These are phyloP conservation scores for Spodoptera littoralis DNA, from an alignment of 2,888 invertebrate genomes.

Conservation along the genomic window DNA sequence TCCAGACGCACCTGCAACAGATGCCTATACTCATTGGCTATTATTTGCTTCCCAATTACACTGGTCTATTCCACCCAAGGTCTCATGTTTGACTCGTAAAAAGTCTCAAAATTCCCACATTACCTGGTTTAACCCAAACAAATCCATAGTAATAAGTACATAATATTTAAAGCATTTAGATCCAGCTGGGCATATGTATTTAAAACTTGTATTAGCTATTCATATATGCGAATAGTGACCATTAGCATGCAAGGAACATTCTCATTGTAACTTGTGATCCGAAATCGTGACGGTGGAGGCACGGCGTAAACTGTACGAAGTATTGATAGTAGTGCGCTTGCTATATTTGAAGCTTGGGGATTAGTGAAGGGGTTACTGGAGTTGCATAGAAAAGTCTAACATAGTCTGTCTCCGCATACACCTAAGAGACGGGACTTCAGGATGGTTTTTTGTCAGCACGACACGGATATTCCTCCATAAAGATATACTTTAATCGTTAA, in stretches of 20 bases:
- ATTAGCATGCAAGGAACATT: conserved; percentile 81
- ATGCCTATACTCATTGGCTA: too few species aligned
- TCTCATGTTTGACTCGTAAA: too few species aligned
- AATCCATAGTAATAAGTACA: conserved; percentile 50
- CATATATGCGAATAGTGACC: conserved; percentile 77
- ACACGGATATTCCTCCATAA: too few species aligned
- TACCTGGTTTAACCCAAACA: conserved; percentile 54
- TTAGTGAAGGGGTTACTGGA: background rate
- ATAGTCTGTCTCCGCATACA: too few species aligned
- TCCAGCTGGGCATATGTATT: conserved; percentile 64
- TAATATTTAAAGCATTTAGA: conserved; percentile 55
- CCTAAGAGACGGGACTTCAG: too few species aligned
- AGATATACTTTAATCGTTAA: too few species aligned
- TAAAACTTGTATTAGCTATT: conserved; percentile 72
- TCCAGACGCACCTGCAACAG: too few species aligned
- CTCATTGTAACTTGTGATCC: conserved; percentile 81
- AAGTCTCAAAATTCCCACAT: conserved; percentile 44
- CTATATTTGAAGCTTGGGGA: background rate
- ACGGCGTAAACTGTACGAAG: conserved; percentile 59
- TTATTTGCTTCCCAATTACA: too few species aligned
- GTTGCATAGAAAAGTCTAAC: too few species aligned
- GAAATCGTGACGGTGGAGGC: conserved; percentile 77
- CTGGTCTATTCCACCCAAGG: too few species aligned
- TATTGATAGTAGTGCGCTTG: conserved; percentile 14
- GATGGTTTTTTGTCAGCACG: too few species aligned